Conservation (phyloP, 2,113 vertebrate species). For the Misgurnus mizolepis region DNA sequence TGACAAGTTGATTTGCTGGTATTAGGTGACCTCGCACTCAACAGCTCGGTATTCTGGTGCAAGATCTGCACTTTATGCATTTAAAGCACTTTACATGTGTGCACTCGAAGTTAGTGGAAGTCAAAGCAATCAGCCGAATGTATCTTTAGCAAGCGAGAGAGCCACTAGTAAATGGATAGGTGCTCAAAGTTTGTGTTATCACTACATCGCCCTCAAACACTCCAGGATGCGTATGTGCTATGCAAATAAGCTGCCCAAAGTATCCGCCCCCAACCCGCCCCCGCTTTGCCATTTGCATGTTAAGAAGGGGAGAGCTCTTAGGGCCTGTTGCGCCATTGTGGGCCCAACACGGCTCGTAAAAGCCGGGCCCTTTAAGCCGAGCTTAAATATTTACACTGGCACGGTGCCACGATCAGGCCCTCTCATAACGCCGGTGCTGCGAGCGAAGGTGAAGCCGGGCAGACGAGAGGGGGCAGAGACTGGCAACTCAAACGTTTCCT, state of each 20-base stretch:
- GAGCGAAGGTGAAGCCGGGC: slow-evolving; percentile 51
- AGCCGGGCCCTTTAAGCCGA: slow-evolving; percentile 68
- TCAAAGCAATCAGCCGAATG: slow-evolving; percentile 12
- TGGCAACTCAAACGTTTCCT: slow-evolving; percentile 66
- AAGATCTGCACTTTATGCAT: not conserved
- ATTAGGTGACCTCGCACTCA: not conserved
- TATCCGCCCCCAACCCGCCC: slow-evolving; percentile 58
- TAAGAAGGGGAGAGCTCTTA: slow-evolving; percentile 72
- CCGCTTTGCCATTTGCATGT: slow-evolving; percentile 77
- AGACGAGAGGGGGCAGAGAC: slow-evolving; percentile 54
- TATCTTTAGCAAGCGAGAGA: slow-evolving; percentile 25
- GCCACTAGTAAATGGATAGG: slow-evolving; percentile 57
- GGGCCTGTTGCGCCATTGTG: slow-evolving; percentile 69
- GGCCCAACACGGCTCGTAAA: slow-evolving; percentile 67
- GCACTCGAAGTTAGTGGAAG: not conserved
- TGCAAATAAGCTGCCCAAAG: slow-evolving; percentile 76
- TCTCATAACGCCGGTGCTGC: slow-evolving; percentile 65
- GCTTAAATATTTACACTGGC: slow-evolving; percentile 79
- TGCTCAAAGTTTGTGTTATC: slow-evolving; percentile 60
- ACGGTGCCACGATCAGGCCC: slow-evolving; percentile 67
- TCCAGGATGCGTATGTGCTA: slow-evolving; percentile 62
- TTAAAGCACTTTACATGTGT: slow-evolving; percentile 13
- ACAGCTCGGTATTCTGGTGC: slow-evolving; percentile 1
- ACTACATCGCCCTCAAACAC: slow-evolving; percentile 60
- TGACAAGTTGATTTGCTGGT: slow-evolving; percentile 4